Evolutionary conservation across 1,140 invertebrate genomes (phyloP), one percentile per base, ranked within the genome.

Genomic region (Ctenoplectra terminalis): DNA sequence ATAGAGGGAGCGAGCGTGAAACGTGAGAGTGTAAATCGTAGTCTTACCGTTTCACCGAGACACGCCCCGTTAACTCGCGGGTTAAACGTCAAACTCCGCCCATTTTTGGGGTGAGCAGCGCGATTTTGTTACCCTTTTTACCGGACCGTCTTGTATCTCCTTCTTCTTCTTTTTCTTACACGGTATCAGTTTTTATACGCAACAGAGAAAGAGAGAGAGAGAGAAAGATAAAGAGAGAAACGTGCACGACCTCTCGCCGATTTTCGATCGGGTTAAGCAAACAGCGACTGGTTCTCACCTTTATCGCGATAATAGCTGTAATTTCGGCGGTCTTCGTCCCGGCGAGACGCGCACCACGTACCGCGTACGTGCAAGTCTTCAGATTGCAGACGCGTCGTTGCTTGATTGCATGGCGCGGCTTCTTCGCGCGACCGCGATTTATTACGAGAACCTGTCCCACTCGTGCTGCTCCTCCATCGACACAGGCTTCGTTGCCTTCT

Each of bases 11-110:
- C 48, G 71, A 64, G 63, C 77, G 67, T 66, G 76, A 77, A 85
- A 85, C 77, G 78, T 26, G 82, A 84, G 88, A 89, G 89, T 88
- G 86, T 90, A 90, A 90, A 90, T 90, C 84, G 88, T 74, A 66
- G 82, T 87, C 85, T 87, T 82, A 86, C 83, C 84, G 82, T 84
- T 85, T 88, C 83, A 79, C 83, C 61, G 83, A 81, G 77, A 75
- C 82, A 89, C 90, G 89, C 90, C 90, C 90, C 83, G 87, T 90
- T 90, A 90, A 90, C 83, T 86, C 90, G 82, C 60, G 85, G 88
- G 80, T 89, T 89, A 88, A 87, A 83, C 76, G 61, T 69, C 48
- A 52, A 60, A 64, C 60, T 37, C 69, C 88, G 87, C 85, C 88
- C 85, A 89, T 82, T 85, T 86, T 87, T 72, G 67, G 82, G 76